These are phyloP conservation scores for Parnassius apollo DNA, from an alignment of 2,888 invertebrate species.

Conservation along the genomic window DNA sequence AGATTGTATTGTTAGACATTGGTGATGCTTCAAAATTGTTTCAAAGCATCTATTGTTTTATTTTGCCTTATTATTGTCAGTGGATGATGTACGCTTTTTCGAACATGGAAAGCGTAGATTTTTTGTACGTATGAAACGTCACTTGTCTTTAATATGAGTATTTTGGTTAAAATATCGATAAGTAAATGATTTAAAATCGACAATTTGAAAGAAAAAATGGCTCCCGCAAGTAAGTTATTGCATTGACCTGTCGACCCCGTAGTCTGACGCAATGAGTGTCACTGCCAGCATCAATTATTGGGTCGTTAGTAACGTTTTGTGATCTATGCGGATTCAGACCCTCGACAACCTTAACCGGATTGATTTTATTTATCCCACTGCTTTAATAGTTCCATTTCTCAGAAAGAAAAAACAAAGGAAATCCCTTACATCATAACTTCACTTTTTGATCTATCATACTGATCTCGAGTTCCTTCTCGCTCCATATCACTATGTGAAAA, in stretches of 20 bases:
- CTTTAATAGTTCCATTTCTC: too few species aligned
- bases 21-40: too few species aligned
- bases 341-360: slow-evolving; percentile 36
- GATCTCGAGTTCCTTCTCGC: neutral
- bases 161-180: too few species aligned
- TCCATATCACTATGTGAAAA: neutral
- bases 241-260: slow-evolving; percentile 73
- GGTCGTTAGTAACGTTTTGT: slow-evolving; percentile 65
- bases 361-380: slow-evolving; percentile 27
- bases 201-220: slow-evolving; percentile 8
- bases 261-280: slow-evolving; percentile 67
- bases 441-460: neutral
- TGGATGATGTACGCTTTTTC: too few species aligned
- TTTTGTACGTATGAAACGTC: too few species aligned
- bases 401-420: too few species aligned
- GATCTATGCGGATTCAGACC: slow-evolving; percentile 40
- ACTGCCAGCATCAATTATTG: slow-evolving; percentile 73
- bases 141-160: too few species aligned
- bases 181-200: too few species aligned
- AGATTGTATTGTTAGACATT: too few species aligned
- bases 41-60: too few species aligned
- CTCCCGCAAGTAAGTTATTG: slow-evolving; percentile 46
- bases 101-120: too few species aligned
- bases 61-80: too few species aligned
- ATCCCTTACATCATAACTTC: neutral